Base-by-base conservation (phyloP, 2,888 invertebrate species). In the Steinernema carpocapsae region DNA sequence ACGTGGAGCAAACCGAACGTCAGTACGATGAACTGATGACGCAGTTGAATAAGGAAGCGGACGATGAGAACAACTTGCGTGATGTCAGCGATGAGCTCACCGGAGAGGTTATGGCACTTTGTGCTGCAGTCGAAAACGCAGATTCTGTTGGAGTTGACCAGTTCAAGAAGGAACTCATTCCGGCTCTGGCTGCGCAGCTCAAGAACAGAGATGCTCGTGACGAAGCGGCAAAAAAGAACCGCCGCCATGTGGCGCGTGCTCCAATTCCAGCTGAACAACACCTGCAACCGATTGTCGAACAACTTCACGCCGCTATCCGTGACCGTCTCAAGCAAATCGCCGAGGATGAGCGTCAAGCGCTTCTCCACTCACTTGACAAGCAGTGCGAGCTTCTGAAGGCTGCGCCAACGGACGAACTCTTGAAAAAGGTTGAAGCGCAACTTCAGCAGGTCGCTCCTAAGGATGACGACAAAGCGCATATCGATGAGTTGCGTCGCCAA, bases 1-100 rank as follows among this genome's bases (percentile, higher is more conserved):
- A 83, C 45, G 76, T 79, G 64, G 83, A 83, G 59, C 80, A 81
- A 72, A 78, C 76, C 22, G 78, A 77, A 51, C 75, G 77, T 29
- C 79, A 82, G 43, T 80, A 75, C 71, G 83, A 79, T 48, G 80
- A 82, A 59, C 75, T 77, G 17, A 76, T 79, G 43, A 74, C 72
- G 59, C 79, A 78, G 26, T 37, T 81, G 46, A 1, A 70, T 10
- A 29, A 26, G 14, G 75, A 75, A 48, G 59, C 56, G 2, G 19
- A 22, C 45, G 75, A 75, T 1, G 75, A 75, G 70, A 46, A 77
- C 32, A 43, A 32, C 1, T 29, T 77, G 19, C 26, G 42, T 12
- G 76, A 29, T 19, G 24, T 43, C 10, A 43, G 26, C 37, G 76
- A 56, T 51, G 74, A 78, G 64, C 75, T 80, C 72, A 72, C 80